Evolutionary conservation across 2,113 vertebrate species (phyloP).

Genomic region (Anseranas semipalmata): DNA sequence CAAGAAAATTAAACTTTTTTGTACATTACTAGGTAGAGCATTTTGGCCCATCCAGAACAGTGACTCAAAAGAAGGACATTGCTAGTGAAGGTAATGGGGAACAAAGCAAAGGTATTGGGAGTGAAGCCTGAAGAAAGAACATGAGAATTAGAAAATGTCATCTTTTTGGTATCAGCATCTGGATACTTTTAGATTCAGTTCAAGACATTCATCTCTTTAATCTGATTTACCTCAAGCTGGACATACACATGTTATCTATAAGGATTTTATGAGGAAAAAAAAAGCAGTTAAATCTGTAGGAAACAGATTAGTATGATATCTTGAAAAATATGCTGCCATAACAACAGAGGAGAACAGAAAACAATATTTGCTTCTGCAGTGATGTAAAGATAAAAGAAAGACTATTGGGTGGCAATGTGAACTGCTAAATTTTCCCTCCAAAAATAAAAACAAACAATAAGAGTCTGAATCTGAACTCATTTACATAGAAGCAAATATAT

Average conservation of each 20-base stretch:
- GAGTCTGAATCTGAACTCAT: background rate
- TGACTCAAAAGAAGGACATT: background rate
- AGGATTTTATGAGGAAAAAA: background rate
- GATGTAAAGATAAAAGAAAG: background rate
- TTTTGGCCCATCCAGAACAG: background rate
- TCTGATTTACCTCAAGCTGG: background rate
- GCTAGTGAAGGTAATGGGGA: background rate
- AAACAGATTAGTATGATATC: background rate
- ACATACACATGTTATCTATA: background rate
- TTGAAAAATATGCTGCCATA: constrained; percentile 24
- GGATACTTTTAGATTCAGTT: background rate
- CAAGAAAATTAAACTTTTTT: background rate
- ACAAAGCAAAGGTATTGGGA: background rate
- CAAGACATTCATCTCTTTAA: background rate
- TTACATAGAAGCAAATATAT: background rate
- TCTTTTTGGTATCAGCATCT: background rate
- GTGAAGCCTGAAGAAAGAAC: background rate
- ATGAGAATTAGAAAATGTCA: background rate
- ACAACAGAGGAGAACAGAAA: constrained; percentile 21
- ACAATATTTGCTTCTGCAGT: background rate
- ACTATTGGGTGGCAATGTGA: background rate
- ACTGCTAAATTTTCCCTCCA: background rate
- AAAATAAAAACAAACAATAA: background rate
- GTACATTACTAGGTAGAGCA: background rate
- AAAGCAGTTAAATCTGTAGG: background rate